Base-by-base conservation (phyloP, 1,140 invertebrate genomes). In the Lordiphosa clarofinis region DNA sequence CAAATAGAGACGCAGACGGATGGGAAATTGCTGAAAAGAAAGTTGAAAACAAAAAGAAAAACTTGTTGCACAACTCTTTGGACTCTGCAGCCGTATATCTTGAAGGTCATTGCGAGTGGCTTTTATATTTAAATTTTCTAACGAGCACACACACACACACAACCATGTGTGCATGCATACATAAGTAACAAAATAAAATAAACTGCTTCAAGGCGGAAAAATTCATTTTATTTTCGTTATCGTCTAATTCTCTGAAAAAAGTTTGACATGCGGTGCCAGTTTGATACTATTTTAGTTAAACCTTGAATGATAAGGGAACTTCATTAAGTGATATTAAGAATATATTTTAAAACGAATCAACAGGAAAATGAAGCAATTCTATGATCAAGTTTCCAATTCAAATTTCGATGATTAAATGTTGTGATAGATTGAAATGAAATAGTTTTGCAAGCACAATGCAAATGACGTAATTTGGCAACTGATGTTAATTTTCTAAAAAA, bases 11-110 rank as follows among this genome's bases (percentile, higher is more conserved):
- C 21, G 39, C 56, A 48, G 49, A 24, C 65, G 35, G 37, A 31
- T 50, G 56, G 55, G 37, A 54, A 60, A 63, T 61, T 35, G 60
- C 57, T 58, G 31, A 36, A 60, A 63, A 52, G 62, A 65, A 65
- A 65, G 62, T 65, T 36, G 60, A 54, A 61, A 53, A 60, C 48
- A 69, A 55, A 46, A 66, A 48, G 43, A 35, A 58, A 81, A 84
- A 82, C 76, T 84, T 82, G 75, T 82, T 82, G 75, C 75, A 79
- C 75, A 79, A 79, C 69, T 53, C 61, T 60, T 56, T 69, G 28
- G 43, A 21, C 37, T 56, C 10, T 21, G 28, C 43, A 56, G 33
- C 33, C 40, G 39, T 66, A 21, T 31, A 19, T 64, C 21, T 36
- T 79, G 75, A 81, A 81, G 74, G 74, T 79, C 74, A 68, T 64